A percentile compares a stretch with the other conserved stretches of the same genome.
Conservation (phyloP, 2,797 vertebrate species). For the Antennarius maculatus region DNA sequence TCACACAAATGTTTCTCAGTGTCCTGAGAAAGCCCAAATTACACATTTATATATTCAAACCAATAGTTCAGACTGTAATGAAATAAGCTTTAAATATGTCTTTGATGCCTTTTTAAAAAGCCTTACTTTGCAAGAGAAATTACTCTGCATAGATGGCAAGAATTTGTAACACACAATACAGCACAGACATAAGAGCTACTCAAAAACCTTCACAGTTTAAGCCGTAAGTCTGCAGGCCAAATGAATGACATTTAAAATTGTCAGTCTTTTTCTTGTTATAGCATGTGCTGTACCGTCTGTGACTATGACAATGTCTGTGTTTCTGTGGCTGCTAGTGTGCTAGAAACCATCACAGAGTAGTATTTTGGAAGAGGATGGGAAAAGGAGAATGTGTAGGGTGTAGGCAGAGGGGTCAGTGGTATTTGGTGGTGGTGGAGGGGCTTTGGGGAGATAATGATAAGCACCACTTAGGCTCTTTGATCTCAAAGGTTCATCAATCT, state of each 20-base stretch:
- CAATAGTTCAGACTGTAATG: constrained; percentile 60
- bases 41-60: constrained; percentile 66
- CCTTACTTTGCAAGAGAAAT: constrained; percentile 39
- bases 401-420: constrained; percentile 10
- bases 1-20: constrained; percentile 71
- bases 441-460: constrained; percentile 88
- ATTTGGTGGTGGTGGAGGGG: constrained; percentile 15
- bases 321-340: constrained; percentile 10
- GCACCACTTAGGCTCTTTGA: constrained; percentile 95
- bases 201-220: constrained; percentile 15
- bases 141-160: constrained; percentile 3
- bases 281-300: not conserved
- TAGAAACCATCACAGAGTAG: constrained; percentile 82
- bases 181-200: constrained; percentile 9
- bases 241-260: constrained; percentile 60
- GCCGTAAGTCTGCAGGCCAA: constrained; percentile 34
- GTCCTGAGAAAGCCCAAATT: constrained; percentile 50
- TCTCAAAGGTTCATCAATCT: constrained; percentile 90
- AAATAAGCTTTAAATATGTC: constrained; percentile 58
- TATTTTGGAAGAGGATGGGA: constrained; percentile 29
- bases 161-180: constrained; percentile 15
- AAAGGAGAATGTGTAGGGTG: constrained; percentile 26
- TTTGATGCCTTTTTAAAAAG: constrained; percentile 50
- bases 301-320: not conserved
- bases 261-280: constrained; percentile 33